These are phyloP conservation scores for Micronisus gabar DNA, from an alignment of 2,113 vertebrate genomes.

Conservation along the genomic window DNA sequence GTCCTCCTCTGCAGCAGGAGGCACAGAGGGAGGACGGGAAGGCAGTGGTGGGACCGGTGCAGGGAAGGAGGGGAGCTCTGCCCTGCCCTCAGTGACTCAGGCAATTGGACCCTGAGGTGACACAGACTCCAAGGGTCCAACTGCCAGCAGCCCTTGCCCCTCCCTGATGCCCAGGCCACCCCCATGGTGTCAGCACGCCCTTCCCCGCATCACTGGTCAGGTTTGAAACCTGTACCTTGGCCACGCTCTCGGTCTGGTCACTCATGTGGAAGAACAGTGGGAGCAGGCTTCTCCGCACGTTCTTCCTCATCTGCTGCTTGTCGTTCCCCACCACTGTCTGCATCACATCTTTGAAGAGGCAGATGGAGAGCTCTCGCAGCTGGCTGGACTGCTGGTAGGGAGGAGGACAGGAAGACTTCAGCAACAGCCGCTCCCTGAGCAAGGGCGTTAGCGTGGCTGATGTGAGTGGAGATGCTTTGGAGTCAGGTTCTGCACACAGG, in stretches of 20 bases:
- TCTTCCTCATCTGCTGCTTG: neutral
- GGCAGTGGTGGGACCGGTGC: neutral
- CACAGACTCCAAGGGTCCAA: neutral
- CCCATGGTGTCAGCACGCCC: neutral
- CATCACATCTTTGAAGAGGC: neutral
- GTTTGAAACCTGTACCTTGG: neutral
- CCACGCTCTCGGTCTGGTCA: neutral
- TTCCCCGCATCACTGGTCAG: neutral
- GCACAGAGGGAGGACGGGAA: neutral
- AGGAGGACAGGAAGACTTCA: neutral
- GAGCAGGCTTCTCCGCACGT: neutral
- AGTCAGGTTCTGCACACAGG: no score
- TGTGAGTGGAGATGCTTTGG: neutral
- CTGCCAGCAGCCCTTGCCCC: neutral
- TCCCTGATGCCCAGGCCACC: neutral
- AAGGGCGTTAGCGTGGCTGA: accelerated
- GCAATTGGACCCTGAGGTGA: neutral
- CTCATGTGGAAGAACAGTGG: neutral
- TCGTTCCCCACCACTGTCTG: accelerated
- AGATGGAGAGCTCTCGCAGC: neutral
- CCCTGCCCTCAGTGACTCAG: neutral
- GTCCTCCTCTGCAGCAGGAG: neutral
- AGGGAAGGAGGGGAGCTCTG: neutral
- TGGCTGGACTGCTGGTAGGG: neutral
- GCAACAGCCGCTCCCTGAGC: neutral